Percentiles rank a stretch among this genome's conserved stretches.
phyloP scores from a whole-genome alignment of 2,888 invertebrate genomes.

The Orchesellides sinensis region DNA sequence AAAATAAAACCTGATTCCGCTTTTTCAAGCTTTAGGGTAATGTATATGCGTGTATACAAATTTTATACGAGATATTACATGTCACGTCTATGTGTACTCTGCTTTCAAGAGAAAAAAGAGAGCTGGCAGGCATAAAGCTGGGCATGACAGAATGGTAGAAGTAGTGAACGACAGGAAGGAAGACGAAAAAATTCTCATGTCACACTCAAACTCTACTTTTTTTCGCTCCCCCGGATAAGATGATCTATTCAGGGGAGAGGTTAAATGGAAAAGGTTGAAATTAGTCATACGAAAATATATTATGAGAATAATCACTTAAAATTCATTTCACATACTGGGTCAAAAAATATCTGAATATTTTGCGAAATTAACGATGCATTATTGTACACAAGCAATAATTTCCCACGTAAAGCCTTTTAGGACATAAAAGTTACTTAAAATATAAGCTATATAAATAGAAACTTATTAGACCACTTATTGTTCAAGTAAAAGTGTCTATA shows the following conservation, averaged over 20 bases:
- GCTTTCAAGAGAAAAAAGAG: not conserved
- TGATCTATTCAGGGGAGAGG: not conserved
- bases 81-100: not conserved
- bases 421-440: no score
- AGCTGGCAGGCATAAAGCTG: slow-evolving; percentile 4
- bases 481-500: no score
- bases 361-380: no score
- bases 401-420: no score
- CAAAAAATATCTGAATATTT: no score
- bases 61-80: no score
- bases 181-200: not conserved
- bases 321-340: no score
- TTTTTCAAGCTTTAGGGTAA: slow-evolving; percentile 2
- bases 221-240: not conserved
- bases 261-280: not conserved
- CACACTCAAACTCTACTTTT: not conserved
- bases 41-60: not conserved
- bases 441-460: no score
- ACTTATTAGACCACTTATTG: no score
- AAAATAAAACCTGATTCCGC: slow-evolving; percentile 64
- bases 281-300: not conserved
- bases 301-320: no score
- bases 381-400: no score
- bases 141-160: not conserved
- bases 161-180: not conserved